phyloP scores from a whole-genome alignment of 2,113 vertebrate species.

The Coryphaenoides rupestris region DNA sequence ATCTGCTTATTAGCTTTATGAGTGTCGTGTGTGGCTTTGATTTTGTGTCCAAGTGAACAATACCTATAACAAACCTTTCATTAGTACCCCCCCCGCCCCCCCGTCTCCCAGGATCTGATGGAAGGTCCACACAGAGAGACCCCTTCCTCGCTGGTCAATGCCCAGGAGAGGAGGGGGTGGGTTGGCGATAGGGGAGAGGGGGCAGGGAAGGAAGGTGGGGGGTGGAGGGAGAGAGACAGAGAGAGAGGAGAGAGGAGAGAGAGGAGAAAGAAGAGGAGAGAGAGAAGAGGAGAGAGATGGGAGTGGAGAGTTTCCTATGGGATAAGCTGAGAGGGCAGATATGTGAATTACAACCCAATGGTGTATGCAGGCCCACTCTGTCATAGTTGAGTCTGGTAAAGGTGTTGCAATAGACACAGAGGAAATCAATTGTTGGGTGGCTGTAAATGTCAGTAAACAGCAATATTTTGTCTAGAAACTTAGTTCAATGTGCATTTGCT shows the following conservation, averaged over 20 bases:
- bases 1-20: no score
- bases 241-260: background rate
- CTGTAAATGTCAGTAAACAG: no score
- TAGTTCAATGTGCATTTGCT: background rate
- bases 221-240: no score
- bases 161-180: conserved; percentile 1
- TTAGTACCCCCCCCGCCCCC: conserved; percentile 44
- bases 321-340: conserved; percentile 18
- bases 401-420: no score
- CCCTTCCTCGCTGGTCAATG: conserved; percentile 46
- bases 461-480: background rate
- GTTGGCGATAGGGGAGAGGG: background rate
- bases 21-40: conserved; percentile 21
- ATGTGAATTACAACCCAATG: conserved; percentile 28
- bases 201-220: background rate
- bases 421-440: no score
- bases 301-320: background rate
- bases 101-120: conserved; percentile 41
- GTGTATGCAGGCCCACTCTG: conserved; percentile 5
- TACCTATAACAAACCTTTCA: conserved; percentile 40
- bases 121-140: conserved; percentile 27
- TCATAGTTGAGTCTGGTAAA: conserved; percentile 10
- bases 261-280: no score
- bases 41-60: conserved; percentile 31
- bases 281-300: conserved; percentile 2